Evolutionary conservation across 53 echinoderm and acorn worm genomes (phyloP), one percentile per base, ranked within the genome.

Genomic region (Luidia sarsii): DNA sequence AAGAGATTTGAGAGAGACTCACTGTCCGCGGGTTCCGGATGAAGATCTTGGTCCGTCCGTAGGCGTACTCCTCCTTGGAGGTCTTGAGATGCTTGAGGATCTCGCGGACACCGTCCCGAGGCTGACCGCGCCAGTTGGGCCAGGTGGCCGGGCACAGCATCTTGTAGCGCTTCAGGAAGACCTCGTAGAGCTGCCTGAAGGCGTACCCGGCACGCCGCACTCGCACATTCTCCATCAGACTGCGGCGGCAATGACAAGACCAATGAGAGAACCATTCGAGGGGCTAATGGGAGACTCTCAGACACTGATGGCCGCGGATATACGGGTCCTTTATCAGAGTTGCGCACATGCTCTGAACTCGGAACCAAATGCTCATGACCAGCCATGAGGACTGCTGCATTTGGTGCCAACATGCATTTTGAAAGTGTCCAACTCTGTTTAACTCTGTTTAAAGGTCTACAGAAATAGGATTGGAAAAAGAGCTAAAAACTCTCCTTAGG

Each of bases 141-240:
- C 97, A 96, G 8, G 96, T 95, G 86, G 89, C 75, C 11, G 97
- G 97, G 32, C 88, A 88, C 34, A 96, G 67, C 93, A 96, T 96
- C 89, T 96, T 96, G 91, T 96, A 96, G 20, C 97, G 90, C 31
- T 53, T 21, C 64, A 96, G 64, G 84, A 94, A 96, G 0, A 85
- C 50, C 18, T 91, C 89, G 37, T 93, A 96, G 1, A 46, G 86
- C 60, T 96, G 97, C 9, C 97, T 60, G 89, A 96, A 96, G n/a
- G 97, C 97, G 68, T 86, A 96, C 24, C 97, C 97, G 22, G 97
- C 93, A 37, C 97, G 79, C 41, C 93, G 68, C 9, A 96, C 97
- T 38, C 97, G 55, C 2, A 96, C 97, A 70, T 93, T 96, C 85
- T 96, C 97, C 83, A 96, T 81, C 50, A 96, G 74, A 8, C 97